Percentiles rank a stretch among this genome's conserved stretches.
These are phyloP conservation scores for Epirrita christyi DNA, from an alignment of 2,888 invertebrate species.

Conservation along the genomic window DNA sequence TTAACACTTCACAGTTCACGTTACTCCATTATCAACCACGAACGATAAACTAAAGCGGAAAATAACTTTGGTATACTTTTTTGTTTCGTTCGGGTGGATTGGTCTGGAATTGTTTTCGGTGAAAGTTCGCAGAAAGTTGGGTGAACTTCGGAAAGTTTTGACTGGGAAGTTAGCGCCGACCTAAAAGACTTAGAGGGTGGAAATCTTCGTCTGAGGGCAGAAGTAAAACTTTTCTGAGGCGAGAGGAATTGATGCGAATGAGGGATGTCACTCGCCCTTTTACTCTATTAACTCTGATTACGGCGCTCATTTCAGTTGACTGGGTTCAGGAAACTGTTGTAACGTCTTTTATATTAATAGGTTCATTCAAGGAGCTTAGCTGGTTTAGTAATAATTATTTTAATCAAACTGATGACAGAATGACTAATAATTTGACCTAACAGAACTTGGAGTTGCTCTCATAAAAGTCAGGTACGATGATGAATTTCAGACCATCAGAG, in stretches of 20 bases:
- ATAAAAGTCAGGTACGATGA: too few species aligned
- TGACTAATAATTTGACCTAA: too few species aligned
- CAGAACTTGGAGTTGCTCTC: background rate
- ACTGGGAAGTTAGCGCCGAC: conserved; percentile 71
- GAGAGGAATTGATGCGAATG: conserved; percentile 35
- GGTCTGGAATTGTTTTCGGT: conserved; percentile 28
- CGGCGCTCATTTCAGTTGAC: conserved; percentile 24
- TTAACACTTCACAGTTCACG: conserved; percentile 26
- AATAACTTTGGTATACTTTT: conserved; percentile 21
- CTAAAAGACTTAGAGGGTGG: conserved; percentile 60
- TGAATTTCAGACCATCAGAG: too few species aligned
- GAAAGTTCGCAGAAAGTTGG: conserved; percentile 26
- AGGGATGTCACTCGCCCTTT: conserved; percentile 31
- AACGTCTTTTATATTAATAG: background rate
- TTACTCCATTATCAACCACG: conserved; percentile 6
- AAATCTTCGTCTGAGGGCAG: conserved; percentile 36
- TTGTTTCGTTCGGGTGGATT: conserved; percentile 19
- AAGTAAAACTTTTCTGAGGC: conserved; percentile 63
- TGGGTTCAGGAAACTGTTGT: conserved; percentile 2
- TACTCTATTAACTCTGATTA: conserved; percentile 33
- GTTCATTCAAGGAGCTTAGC: background rate
- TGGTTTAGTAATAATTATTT: background rate
- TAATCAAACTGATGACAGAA: background rate
- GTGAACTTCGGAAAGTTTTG: conserved; percentile 60
- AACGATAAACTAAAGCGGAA: conserved; percentile 14